phyloP scores from a whole-genome alignment of 2,888 invertebrate genomes.

The Lasioglossum calceatum region DNA sequence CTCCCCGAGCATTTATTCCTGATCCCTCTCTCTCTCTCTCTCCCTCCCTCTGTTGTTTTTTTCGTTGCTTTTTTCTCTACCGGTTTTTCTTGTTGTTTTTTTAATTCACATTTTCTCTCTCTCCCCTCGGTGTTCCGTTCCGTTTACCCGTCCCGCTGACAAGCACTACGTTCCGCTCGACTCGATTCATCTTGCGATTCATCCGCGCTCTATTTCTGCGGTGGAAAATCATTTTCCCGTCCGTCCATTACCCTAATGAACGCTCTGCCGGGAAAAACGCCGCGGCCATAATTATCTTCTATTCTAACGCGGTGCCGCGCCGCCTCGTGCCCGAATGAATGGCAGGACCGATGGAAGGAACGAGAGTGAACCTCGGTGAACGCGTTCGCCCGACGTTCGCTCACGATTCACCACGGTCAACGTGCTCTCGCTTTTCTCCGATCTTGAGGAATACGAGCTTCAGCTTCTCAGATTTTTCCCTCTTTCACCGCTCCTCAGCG shows the following conservation, averaged over 20 bases:
- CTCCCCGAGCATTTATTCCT: constrained; percentile 37
- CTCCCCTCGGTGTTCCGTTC: not conserved
- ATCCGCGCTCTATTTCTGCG: constrained; percentile 44
- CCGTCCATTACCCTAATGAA: constrained; percentile 78
- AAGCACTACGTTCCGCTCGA: not conserved
- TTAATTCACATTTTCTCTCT: not conserved
- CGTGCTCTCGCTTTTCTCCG: not conserved
- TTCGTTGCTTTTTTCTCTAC: constrained; percentile 1
- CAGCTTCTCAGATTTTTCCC: not conserved
- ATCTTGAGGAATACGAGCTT: not conserved
- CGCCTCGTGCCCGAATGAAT: constrained; percentile 21
- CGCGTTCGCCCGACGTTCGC: constrained; percentile 21
- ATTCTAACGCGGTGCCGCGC: constrained; percentile 15
- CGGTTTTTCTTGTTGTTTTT: not conserved
- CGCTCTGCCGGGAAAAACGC: constrained; percentile 24
- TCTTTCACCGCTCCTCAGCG: not conserved
- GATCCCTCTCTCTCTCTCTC: not conserved
- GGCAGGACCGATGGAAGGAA: constrained; percentile 19
- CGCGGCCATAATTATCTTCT: constrained; percentile 42
- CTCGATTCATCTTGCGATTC: constrained; percentile 46
- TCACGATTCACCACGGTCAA: constrained; percentile 29
- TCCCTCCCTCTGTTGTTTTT: constrained; percentile 15
- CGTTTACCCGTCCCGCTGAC: not conserved
- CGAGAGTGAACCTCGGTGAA: constrained; percentile 1
- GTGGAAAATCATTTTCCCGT: constrained; percentile 60